Conservation (phyloP, 2,888 invertebrate genomes). For the Ferdinandea cuprea region DNA sequence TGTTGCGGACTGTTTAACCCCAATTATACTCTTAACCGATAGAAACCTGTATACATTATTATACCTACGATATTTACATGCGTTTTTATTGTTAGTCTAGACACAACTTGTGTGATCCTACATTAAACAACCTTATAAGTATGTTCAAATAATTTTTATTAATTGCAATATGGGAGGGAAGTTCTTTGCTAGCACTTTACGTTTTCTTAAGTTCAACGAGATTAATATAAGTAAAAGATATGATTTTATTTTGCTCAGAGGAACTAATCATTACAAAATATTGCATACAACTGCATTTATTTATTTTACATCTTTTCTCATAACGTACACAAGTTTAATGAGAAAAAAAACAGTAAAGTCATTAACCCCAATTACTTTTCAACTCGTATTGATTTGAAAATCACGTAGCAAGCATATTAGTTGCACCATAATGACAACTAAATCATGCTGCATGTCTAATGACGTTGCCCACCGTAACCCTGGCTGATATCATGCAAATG, state of each 20-base stretch:
- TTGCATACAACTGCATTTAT: background rate
- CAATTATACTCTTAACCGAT: no score
- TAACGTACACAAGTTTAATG: constrained; percentile 10
- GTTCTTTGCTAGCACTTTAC: no score
- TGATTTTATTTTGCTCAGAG: background rate
- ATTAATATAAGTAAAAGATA: no score
- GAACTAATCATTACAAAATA: background rate
- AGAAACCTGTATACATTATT: no score
- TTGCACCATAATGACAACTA: constrained; percentile 56
- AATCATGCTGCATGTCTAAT: constrained; percentile 67
- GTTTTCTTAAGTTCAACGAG: no score
- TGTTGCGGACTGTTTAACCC: no score
- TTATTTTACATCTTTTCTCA: background rate
- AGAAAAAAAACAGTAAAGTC: constrained; percentile 12
- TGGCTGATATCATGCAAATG: constrained; percentile 53
- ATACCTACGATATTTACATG: no score
- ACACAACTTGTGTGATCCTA: no score
- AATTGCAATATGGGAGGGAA: no score
- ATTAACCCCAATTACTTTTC: constrained; percentile 59
- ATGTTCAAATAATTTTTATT: no score
- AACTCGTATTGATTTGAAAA: constrained; percentile 44
- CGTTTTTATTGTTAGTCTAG: no score
- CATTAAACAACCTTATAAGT: no score
- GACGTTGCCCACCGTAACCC: constrained; percentile 54
- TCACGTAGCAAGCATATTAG: constrained; percentile 39